Evolutionary conservation across 92 coral and sea anemone genomes (phyloP), one percentile per base, ranked within the genome.

Genomic region (Desmophyllum pertusum): DNA sequence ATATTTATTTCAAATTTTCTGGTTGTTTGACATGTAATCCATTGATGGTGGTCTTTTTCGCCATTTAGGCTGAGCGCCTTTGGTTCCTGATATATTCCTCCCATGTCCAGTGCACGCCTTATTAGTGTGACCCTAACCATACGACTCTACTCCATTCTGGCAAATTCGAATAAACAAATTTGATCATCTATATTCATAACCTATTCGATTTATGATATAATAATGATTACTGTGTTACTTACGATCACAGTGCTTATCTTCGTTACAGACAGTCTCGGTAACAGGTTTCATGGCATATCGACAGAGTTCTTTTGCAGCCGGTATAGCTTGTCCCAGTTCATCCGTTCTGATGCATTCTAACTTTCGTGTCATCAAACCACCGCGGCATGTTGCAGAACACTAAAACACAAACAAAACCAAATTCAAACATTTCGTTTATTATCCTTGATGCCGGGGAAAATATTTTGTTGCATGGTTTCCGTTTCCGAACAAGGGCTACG

Each of bases 301-400:
- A 42, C 85, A 81, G 5, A 81, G 68, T 7, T 81, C 78, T 5
- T 30, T 70, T 1, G 77, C 66, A 41, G 55, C 52, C 9, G 67
- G 13, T 4, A 46, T 1, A 7, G 18, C 13, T 14, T 36, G 42
- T 37, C 85, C 78, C 38, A 51, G 78, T n/a, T 81, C 85, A 70
- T 70, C 48, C 10, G 57, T 81, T 29, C 52, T 42, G 68, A 81
- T 59, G 42, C 85, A 81, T 0, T 57, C 25, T 30, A 81, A 40
- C 69, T 70, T 61, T 30, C 85, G 45, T 25, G 78, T 81, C 85
- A 81, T 70, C 21, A 81, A 23, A 10, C 85, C 85, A 6, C 77
- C 77, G 17, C 85, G 68, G n/a, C 85, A 81, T 6, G 77, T 70
- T 21, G 46, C 29, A 31, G 78, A 81, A 52, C 85, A 81, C 85